Conservation (phyloP, 2,113 vertebrate species). For the Istiophorus platypterus region DNA sequence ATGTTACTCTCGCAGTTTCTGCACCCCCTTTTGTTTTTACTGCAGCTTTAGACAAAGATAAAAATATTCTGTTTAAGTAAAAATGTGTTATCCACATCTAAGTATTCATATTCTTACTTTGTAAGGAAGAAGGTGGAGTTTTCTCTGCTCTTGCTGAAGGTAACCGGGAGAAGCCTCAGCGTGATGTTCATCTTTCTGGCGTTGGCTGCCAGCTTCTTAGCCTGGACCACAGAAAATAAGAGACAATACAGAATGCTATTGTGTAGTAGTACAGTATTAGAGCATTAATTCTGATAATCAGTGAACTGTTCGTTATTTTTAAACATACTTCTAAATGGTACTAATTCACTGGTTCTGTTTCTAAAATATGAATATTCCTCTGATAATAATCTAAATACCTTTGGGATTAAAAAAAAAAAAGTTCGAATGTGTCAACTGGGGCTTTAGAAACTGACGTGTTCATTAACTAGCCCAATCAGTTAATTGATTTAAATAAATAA, state of each 20-base stretch:
- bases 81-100: background rate
- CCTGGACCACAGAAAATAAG: conserved; percentile 71
- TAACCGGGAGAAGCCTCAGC: conserved; percentile 89
- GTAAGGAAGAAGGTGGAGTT: conserved; percentile 89
- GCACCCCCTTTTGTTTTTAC: too few species aligned
- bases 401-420: too few species aligned
- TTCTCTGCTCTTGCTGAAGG: conserved; percentile 91
- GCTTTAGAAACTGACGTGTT: too few species aligned
- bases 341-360: too few species aligned
- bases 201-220: conserved; percentile 84
- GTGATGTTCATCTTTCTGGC: conserved; percentile 87
- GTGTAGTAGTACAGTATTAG: too few species aligned
- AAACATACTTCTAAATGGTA: too few species aligned
- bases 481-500: background rate
- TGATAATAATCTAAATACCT: background rate
- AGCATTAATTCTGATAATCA: too few species aligned
- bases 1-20: too few species aligned
- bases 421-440: too few species aligned
- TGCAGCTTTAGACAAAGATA: too few species aligned
- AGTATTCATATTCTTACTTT: conserved; percentile 80
- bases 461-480: background rate
- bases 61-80: background rate
- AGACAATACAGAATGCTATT: background rate
- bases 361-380: background rate
- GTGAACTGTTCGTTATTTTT: too few species aligned